Evolutionary conservation across 2,888 invertebrate species (phyloP).

Genomic region (Zeuzera pyrina): DNA sequence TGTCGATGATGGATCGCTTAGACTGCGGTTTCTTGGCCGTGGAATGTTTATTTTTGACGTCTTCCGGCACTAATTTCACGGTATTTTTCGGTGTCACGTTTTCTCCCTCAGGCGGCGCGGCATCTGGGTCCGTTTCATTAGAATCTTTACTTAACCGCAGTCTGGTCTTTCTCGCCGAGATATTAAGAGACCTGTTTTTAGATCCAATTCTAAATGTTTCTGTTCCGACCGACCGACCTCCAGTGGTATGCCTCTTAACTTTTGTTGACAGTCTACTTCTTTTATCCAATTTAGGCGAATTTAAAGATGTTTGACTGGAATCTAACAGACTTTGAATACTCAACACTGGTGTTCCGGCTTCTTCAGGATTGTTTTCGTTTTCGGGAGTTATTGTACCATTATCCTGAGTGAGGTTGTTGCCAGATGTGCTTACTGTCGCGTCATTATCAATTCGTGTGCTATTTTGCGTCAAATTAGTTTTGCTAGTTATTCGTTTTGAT

Average conservation of each 20-base stretch:
- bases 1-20: slow-evolving; percentile 57
- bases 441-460: not conserved
- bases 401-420: slow-evolving; percentile 7
- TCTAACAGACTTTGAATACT: slow-evolving; percentile 46
- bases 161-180: slow-evolving; percentile 18
- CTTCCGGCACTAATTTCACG: slow-evolving; percentile 40
- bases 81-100: slow-evolving; percentile 51
- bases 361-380: slow-evolving; percentile 33
- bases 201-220: slow-evolving; percentile 17
- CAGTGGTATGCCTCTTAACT: slow-evolving; percentile 34
- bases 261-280: slow-evolving; percentile 12
- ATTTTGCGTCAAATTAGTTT: not conserved
- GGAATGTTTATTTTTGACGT: slow-evolving; percentile 58
- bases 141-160: slow-evolving; percentile 22
- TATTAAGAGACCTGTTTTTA: slow-evolving; percentile 30
- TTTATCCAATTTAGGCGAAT: slow-evolving; percentile 11
- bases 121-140: slow-evolving; percentile 22
- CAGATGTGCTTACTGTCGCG: not conserved
- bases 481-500: slow-evolving; percentile 18
- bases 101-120: slow-evolving; percentile 23
- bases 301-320: slow-evolving; percentile 28
- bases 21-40: slow-evolving; percentile 65
- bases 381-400: slow-evolving; percentile 41
- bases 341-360: slow-evolving; percentile 44
- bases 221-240: slow-evolving; percentile 19